phyloP scores from a whole-genome alignment of 1,140 invertebrate species.

The Drosophila malerkotliana region DNA sequence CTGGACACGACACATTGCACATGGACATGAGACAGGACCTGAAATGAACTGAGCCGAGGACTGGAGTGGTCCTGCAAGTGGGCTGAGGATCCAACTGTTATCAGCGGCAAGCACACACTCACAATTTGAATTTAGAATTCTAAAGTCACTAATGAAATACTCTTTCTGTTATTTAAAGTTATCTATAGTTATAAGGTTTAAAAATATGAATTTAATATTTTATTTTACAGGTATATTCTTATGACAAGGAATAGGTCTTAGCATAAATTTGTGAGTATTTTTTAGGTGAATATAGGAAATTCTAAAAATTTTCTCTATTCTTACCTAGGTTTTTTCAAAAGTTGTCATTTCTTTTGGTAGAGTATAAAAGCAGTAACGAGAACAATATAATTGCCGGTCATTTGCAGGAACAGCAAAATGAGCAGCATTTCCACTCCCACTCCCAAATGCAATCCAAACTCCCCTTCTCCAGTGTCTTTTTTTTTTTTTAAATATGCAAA shows the following conservation, averaged over 20 bases:
- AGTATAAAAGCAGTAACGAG: conserved; percentile 1
- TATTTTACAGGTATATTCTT: too few relatives aligned
- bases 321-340: background rate
- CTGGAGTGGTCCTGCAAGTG: background rate
- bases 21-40: conserved; percentile 30
- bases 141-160: background rate
- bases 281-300: too few relatives aligned
- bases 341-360: background rate
- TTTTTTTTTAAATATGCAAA: conserved; percentile 73
- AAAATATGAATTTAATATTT: too few relatives aligned
- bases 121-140: background rate
- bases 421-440: conserved; percentile 31
- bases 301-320: too few relatives aligned
- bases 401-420: conserved; percentile 78
- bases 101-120: conserved; percentile 51
- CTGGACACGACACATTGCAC: conserved; percentile 56
- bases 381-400: conserved; percentile 81
- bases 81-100: conserved; percentile 34
- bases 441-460: background rate
- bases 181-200: too few relatives aligned
- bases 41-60: background rate
- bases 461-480: conserved; percentile 20
- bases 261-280: too few relatives aligned
- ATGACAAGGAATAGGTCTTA: too few relatives aligned
- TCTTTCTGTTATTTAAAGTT: background rate